phyloP scores from a whole-genome alignment of 1,140 invertebrate genomes.

The Vollenhovia emeryi region DNA sequence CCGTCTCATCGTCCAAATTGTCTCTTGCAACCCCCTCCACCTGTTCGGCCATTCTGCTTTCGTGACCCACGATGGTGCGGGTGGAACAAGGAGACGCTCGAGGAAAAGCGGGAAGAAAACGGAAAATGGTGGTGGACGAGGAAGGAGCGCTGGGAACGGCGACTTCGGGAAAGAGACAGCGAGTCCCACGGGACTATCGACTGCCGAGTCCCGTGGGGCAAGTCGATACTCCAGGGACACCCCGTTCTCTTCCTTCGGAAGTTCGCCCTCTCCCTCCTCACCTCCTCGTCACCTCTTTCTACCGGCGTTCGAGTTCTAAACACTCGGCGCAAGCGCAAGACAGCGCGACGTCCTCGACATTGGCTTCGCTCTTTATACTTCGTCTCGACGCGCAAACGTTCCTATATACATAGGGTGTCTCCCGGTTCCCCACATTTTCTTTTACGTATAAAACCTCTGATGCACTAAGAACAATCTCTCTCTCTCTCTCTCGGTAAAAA shows the following conservation, averaged over 20 bases:
- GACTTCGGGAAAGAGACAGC: constrained; percentile 73
- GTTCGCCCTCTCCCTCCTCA: constrained; percentile 69
- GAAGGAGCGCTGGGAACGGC: constrained; percentile 17
- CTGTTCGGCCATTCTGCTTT: constrained; percentile 43
- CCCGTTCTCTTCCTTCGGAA: constrained; percentile 69
- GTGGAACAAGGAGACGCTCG: constrained; percentile 46
- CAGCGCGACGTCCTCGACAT: constrained; percentile 45
- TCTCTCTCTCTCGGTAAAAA: not conserved
- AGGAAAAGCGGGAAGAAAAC: constrained; percentile 56
- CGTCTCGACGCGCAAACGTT: constrained; percentile 51
- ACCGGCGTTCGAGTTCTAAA: constrained; percentile 80
- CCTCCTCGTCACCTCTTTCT: constrained; percentile 78
- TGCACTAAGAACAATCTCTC: not conserved
- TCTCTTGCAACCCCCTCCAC: constrained; percentile 46
- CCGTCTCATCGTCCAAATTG: constrained; percentile 15
- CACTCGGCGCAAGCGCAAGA: constrained; percentile 81
- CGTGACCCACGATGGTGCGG: constrained; percentile 51
- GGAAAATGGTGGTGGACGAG: constrained; percentile 39
- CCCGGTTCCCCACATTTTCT: not conserved
- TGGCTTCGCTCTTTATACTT: constrained; percentile 68
- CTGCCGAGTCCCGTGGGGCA: constrained; percentile 84
- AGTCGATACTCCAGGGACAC: constrained; percentile 85
- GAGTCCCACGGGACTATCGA: constrained; percentile 85
- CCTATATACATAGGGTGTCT: constrained; percentile 8
- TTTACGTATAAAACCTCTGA: not conserved